phyloP scores from a whole-genome alignment of 2,888 invertebrate species.

The Tetrapedia diversipes region DNA sequence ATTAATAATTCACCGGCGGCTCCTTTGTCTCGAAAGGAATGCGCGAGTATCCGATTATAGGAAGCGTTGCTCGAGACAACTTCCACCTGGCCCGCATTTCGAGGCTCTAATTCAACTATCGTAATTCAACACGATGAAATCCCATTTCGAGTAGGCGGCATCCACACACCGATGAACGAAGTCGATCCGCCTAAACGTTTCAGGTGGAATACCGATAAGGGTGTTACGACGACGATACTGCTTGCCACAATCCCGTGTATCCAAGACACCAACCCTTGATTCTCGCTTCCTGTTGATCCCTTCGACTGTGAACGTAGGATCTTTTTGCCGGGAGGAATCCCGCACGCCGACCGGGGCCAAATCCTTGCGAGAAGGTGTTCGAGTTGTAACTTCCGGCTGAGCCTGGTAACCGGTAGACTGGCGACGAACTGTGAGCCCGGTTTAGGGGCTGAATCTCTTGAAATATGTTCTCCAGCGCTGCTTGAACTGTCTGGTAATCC shows the following conservation, averaged over 20 bases:
- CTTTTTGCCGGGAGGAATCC: constrained; percentile 4
- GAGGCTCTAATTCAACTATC: constrained; percentile 40
- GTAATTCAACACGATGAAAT: constrained; percentile 61
- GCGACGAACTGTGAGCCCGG: neutral
- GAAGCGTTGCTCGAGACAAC: neutral
- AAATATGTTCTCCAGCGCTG: neutral
- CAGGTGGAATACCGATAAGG: constrained; percentile 44
- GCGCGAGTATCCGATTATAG: neutral
- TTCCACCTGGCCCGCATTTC: neutral
- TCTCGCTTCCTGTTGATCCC: constrained; percentile 3
- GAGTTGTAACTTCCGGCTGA: constrained; percentile 4
- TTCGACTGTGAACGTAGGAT: constrained; percentile 5
- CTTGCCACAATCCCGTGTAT: neutral
- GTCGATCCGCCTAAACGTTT: constrained; percentile 42
- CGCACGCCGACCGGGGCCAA: neutral
- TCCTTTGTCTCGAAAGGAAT: neutral
- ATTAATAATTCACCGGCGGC: constrained; percentile 1
- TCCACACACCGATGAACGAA: constrained; percentile 7
- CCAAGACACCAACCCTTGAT: neutral
- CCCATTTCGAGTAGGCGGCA: constrained; percentile 17
- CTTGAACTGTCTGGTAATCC: no score
- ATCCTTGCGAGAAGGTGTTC: constrained; percentile 1
- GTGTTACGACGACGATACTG: constrained; percentile 46
- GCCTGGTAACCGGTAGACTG: neutral
- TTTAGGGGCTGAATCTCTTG: neutral